Evolutionary conservation across 92 coral and sea anemone genomes (phyloP), one percentile per base, ranked within the genome.

Genomic region (Plumapathes pennacea): DNA sequence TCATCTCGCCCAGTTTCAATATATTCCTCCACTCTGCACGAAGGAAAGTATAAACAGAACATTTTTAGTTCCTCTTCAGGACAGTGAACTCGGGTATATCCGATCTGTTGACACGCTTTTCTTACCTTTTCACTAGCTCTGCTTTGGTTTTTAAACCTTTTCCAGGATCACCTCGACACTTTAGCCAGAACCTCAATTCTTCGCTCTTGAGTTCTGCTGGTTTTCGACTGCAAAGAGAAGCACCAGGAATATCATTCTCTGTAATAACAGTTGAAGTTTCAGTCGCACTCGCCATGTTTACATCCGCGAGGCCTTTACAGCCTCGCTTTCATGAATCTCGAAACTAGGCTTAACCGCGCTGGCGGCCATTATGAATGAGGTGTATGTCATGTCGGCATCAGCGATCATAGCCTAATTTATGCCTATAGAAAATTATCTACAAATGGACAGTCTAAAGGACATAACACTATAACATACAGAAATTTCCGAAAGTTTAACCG

Each of bases 71-170:
- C n/a, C n/a, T n/a, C n/a, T n/a, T n/a, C n/a, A n/a, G n/a, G n/a
- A n/a, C n/a, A n/a, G n/a, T n/a, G n/a, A n/a, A n/a, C n/a, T n/a
- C n/a, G n/a, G n/a, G n/a, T n/a, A n/a, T n/a, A n/a, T n/a, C n/a
- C n/a, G n/a, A n/a, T n/a, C n/a, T n/a, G n/a, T n/a, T n/a, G n/a
- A n/a, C n/a, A n/a, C n/a, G n/a, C n/a, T n/a, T 17, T 44, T 24
- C 67, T 19, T 6, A 60, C 67, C 53, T 60, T 32, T 60, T 41
- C 38, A 60, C 67, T 15, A 40, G 67, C 30, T 60, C 36, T 3
- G 53, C 67, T 60, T 60, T 60, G 13, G 67, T 60, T 43, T 60
- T 60, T 3, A 60, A 38, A n/a, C 67, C 67, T 60, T 60, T 60
- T 21, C 21, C 67, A n/a, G 50, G 36, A n/a, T 67, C 63, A n/a